These are phyloP conservation scores for Sarcophaga bullata DNA, from an alignment of 1,140 invertebrate species.

Conservation along the genomic window DNA sequence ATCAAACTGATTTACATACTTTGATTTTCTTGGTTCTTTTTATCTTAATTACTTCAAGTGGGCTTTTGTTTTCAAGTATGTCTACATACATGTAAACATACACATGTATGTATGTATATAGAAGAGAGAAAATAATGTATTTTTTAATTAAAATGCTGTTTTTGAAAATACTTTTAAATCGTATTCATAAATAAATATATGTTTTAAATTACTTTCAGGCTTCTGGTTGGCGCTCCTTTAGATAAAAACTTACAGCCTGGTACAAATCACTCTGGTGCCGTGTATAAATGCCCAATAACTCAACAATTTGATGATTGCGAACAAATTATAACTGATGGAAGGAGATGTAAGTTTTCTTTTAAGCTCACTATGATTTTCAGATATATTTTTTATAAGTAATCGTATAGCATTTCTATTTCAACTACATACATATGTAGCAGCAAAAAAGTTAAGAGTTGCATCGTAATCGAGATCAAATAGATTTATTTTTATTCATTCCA, in stretches of 20 bases:
- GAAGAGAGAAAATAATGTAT: too few relatives aligned
- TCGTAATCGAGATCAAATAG: too few relatives aligned
- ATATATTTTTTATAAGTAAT: too few relatives aligned
- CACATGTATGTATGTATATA: too few relatives aligned
- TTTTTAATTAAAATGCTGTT: too few relatives aligned
- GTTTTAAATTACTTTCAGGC: slow-evolving; percentile 68
- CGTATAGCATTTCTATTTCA: not conserved
- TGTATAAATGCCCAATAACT: slow-evolving; percentile 86
- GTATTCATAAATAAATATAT: too few relatives aligned
- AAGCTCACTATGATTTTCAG: too few relatives aligned
- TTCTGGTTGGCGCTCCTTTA: slow-evolving; percentile 91
- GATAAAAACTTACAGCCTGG: slow-evolving; percentile 85
- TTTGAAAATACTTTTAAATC: too few relatives aligned
- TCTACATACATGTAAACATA: too few relatives aligned
- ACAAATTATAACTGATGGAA: slow-evolving; percentile 88
- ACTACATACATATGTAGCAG: too few relatives aligned
- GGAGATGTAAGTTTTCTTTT: slow-evolving; percentile 74
- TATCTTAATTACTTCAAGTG: slow-evolving; percentile 9
- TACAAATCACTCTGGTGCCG: slow-evolving; percentile 85
- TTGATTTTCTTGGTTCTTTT: not conserved
- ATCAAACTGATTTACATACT: not conserved
- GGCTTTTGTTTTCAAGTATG: not conserved
- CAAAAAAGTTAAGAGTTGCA: too few relatives aligned
- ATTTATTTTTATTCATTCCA: too few relatives aligned
- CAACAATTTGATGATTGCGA: slow-evolving; percentile 75